phyloP scores from a whole-genome alignment of 2,888 invertebrate species.

The Philopedon plagiatum region DNA sequence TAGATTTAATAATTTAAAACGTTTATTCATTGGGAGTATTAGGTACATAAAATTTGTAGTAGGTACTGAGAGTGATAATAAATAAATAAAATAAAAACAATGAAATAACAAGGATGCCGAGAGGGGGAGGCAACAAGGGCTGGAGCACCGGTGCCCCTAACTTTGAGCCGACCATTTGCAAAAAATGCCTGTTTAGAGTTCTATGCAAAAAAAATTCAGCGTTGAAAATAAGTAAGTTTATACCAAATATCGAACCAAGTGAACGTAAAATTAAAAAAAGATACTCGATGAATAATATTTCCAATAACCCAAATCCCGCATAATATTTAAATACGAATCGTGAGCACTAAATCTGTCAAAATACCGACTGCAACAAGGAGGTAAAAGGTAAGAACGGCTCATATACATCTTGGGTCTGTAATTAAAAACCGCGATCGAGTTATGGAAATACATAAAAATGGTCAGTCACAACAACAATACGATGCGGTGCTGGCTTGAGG shows the following conservation, averaged over 20 bases:
- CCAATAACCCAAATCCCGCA: conserved; percentile 19
- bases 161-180: too few relatives aligned
- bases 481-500: conserved; percentile 26
- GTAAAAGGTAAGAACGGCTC: conserved; percentile 23
- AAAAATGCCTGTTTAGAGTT: too few relatives aligned
- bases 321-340: conserved; percentile 16
- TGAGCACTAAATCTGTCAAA: conserved; percentile 39
- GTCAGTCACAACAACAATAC: conserved; percentile 38
- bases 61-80: too few relatives aligned
- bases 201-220: too few relatives aligned
- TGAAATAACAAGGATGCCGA: neutral
- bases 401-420: conserved; percentile 32
- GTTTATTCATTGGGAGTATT: neutral
- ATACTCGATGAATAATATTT: neutral
- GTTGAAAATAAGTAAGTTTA: neutral
- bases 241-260: neutral
- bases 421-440: conserved; percentile 40
- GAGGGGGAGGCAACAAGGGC: too few relatives aligned
- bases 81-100: neutral
- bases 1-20: neutral
- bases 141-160: too few relatives aligned
- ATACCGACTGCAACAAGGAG: conserved; percentile 4
- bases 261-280: neutral
- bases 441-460: conserved; percentile 32
- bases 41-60: neutral